These are phyloP conservation scores for Taeniopygia guttata DNA, from an alignment of 2,797 vertebrate species.

Conservation along the genomic window DNA sequence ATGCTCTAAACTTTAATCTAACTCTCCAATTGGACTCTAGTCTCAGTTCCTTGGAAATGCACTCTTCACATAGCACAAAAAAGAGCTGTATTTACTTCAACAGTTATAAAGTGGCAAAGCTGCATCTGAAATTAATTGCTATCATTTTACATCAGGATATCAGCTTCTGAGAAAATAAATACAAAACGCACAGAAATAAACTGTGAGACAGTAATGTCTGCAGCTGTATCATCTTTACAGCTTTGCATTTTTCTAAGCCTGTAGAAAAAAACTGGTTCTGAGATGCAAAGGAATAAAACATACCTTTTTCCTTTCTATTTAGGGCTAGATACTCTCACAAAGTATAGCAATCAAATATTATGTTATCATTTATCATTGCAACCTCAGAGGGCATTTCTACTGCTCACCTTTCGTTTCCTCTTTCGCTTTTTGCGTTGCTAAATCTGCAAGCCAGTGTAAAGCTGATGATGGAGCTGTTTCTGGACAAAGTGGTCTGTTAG, in stretches of 20 bases:
- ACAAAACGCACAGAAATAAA: not conserved
- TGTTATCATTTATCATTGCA: not conserved
- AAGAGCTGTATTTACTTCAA: not conserved
- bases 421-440: conserved; percentile 97
- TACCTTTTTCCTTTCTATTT: not conserved
- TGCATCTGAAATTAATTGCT: not conserved
- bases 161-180: not conserved
- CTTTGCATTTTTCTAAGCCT: not conserved
- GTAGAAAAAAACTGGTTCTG: not conserved
- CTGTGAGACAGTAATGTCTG: not conserved
- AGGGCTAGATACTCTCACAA: not conserved
- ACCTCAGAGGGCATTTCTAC: not conserved
- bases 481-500: conserved; percentile 70
- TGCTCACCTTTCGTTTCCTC: conserved; percentile 95
- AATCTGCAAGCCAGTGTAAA: conserved; percentile 95
- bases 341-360: not conserved
- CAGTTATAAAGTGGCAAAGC: not conserved
- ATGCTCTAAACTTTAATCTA: not conserved
- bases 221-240: not conserved
- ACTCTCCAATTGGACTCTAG: not conserved
- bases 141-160: not conserved
- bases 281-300: not conserved
- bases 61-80: not conserved
- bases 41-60: not conserved
- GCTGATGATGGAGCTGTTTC: conserved; percentile 85